phyloP scores from a whole-genome alignment of 2,797 vertebrate genomes.

The Lagocephalus sceleratus region DNA sequence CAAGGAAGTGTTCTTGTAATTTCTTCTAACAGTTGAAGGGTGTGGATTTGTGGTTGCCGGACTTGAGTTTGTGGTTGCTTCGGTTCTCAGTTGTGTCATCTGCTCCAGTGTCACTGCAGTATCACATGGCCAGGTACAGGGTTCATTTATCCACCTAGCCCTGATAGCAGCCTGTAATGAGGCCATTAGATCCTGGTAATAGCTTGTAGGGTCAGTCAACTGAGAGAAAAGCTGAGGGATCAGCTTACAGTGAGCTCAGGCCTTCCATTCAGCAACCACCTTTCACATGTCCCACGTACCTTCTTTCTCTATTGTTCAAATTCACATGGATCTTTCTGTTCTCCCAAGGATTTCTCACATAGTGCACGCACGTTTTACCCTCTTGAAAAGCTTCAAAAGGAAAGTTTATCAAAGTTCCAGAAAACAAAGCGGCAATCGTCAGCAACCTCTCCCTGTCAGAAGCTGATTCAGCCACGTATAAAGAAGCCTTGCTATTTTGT shows the following conservation, averaged over 20 bases:
- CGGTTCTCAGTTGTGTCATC: conserved; percentile 43
- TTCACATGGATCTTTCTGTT: background rate
- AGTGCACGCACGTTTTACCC: too few species aligned
- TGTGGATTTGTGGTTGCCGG: background rate
- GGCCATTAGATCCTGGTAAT: conserved; percentile 90
- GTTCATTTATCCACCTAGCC: conserved; percentile 52
- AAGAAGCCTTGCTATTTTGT: conserved; percentile 25
- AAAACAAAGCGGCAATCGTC: background rate
- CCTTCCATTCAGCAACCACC: conserved; percentile 9
- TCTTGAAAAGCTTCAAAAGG: too few species aligned
- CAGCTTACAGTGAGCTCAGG: conserved; percentile 55
- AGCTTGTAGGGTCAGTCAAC: conserved; percentile 84
- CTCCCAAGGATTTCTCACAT: too few species aligned
- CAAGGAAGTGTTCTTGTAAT: background rate
- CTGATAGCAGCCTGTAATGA: conserved; percentile 85
- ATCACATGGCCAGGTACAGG: conserved; percentile 56
- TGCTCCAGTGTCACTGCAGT: conserved; percentile 53
- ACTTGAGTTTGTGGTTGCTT: background rate
- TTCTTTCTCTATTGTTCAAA: background rate
- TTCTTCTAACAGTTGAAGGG: background rate
- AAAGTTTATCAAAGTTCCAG: too few species aligned
- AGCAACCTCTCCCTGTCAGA: conserved; percentile 2
- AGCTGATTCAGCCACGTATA: conserved; percentile 18
- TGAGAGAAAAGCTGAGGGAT: conserved; percentile 74
- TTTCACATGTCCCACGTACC: conserved; percentile 2